Evolutionary conservation across 2,797 vertebrate genomes (phyloP).

Genomic region (Ciconia nigra): DNA sequence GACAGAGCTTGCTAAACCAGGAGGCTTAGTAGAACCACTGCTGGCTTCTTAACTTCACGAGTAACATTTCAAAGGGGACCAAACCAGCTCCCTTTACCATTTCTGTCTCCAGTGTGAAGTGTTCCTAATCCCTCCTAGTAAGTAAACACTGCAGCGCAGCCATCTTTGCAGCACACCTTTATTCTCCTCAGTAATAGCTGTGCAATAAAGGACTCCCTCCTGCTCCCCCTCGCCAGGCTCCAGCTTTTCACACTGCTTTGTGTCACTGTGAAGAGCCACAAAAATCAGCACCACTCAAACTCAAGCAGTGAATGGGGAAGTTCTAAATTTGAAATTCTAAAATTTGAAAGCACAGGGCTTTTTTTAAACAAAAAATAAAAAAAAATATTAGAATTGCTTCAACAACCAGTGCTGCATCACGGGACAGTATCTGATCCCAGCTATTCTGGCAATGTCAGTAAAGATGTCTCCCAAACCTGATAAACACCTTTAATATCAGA

Average conservation of each 20-base stretch:
- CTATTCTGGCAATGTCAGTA: not conserved
- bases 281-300: not conserved
- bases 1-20: not conserved
- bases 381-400: not conserved
- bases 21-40: not conserved
- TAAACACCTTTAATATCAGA: not conserved
- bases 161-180: not conserved
- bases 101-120: not conserved
- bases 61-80: not conserved
- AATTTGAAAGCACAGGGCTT: not conserved
- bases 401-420: not conserved
- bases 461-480: not conserved
- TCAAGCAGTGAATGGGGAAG: not conserved
- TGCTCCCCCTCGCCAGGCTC: not conserved
- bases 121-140: not conserved
- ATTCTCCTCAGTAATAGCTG: not conserved
- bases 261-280: not conserved
- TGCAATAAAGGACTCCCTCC: not conserved
- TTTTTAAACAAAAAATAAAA: not conserved
- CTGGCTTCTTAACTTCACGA: not conserved
- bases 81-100: not conserved
- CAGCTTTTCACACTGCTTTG: not conserved
- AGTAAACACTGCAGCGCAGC: not conserved
- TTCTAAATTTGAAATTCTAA: not conserved
- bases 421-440: not conserved